Evolutionary conservation across 2,797 vertebrate species (phyloP).

Genomic region (Podargus strigoides): DNA sequence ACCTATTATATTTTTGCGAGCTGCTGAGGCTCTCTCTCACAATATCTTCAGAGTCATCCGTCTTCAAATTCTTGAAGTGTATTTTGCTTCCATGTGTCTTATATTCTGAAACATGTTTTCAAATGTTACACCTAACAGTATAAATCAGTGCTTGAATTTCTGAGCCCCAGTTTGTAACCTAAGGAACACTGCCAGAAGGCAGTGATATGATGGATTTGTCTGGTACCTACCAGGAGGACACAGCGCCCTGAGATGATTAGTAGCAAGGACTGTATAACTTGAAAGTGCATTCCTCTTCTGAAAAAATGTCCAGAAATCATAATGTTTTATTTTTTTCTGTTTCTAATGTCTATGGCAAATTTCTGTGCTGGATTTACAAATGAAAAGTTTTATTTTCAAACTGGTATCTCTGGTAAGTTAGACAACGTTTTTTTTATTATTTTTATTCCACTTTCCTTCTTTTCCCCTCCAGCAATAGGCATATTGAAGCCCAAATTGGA

Average conservation of each 20-base stretch:
- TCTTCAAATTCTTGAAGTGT: not conserved
- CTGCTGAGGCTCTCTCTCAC: not conserved
- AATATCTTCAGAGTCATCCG: not conserved
- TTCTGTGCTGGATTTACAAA: not conserved
- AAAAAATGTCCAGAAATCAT: not conserved
- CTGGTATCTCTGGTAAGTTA: not conserved
- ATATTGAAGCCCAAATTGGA: not conserved
- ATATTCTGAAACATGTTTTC: not conserved
- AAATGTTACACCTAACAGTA: not conserved
- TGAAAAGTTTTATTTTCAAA: not conserved
- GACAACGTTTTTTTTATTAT: no score
- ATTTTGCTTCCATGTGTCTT: not conserved
- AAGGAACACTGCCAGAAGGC: not conserved
- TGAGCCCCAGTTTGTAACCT: not conserved
- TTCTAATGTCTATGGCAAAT: not conserved
- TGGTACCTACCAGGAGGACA: not conserved
- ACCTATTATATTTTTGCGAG: not conserved
- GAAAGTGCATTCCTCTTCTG: not conserved
- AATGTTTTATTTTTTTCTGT: not conserved
- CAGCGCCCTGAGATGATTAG: not conserved
- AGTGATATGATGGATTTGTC: not conserved
- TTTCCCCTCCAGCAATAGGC: not conserved
- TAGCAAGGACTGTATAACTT: not conserved
- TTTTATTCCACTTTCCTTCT: fast-evolving
- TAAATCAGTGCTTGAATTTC: not conserved